phyloP scores from a whole-genome alignment of 92 coral and sea anemone genomes.

The Ricordea florida region DNA sequence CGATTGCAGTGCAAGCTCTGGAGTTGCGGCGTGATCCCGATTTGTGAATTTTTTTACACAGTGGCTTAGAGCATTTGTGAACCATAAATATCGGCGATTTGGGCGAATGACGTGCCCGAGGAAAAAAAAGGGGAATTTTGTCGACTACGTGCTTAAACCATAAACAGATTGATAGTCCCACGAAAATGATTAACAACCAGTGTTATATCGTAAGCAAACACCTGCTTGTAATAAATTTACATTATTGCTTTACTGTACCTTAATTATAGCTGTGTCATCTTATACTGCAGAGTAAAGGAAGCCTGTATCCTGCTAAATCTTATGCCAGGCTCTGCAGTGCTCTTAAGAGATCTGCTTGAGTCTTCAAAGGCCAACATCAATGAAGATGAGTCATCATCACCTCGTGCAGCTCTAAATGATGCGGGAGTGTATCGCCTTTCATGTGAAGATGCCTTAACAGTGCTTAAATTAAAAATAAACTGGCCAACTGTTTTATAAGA shows the following conservation, averaged over 20 bases:
- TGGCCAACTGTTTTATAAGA: slow-evolving; percentile 53
- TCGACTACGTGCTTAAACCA: too few species aligned
- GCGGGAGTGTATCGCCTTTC: slow-evolving; percentile 86
- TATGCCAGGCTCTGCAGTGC: slow-evolving; percentile 90
- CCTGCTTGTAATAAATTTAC: not conserved
- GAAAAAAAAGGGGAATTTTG: too few species aligned
- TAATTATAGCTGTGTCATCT: too few species aligned
- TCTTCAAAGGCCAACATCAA: slow-evolving; percentile 30
- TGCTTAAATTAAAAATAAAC: slow-evolving; percentile 85
- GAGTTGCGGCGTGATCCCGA: too few species aligned
- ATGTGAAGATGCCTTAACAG: slow-evolving; percentile 70
- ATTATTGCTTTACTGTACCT: not conserved
- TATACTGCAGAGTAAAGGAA: slow-evolving; percentile 88
- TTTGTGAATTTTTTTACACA: too few species aligned
- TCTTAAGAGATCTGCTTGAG: slow-evolving; percentile 75
- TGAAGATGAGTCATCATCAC: slow-evolving; percentile 48
- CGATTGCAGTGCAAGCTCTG: too few species aligned
- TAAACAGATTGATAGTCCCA: too few species aligned
- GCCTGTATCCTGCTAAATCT: slow-evolving; percentile 87
- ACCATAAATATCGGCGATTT: too few species aligned
- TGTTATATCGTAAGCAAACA: too few species aligned
- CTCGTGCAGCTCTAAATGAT: slow-evolving; percentile 82
- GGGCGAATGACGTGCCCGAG: too few species aligned
- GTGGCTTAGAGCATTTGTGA: too few species aligned
- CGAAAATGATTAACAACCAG: too few species aligned